Base-by-base conservation (phyloP, 1,140 invertebrate genomes). In the Ladona fulva region DNA sequence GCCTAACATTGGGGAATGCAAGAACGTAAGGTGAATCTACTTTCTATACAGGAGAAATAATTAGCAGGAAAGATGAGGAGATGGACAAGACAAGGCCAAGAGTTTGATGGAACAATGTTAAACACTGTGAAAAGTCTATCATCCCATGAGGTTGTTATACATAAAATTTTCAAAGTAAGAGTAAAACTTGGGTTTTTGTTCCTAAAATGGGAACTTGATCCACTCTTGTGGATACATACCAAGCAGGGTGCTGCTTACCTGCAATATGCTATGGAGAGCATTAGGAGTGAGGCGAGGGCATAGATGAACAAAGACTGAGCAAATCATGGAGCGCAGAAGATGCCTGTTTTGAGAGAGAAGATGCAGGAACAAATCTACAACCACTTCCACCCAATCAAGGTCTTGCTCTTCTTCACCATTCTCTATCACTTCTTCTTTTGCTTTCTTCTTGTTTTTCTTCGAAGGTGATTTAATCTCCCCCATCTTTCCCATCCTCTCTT, bases 331-430 rank as follows among this genome's bases (percentile, higher is more conserved):
- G 16, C 92, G 84, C 11, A 93, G 84, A 25, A 92, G 86, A 83
- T 90, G 89, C 37, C 89, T 90, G 80, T 91, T 91, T 78, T 89
- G 87, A 0, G 92, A 93, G 12, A 93, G 84, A 42, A 93, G 86
- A 42, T 91, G 93, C 24, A 94, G 82, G 44, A 95, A 85, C 24
- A 95, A 85, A 87, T 95, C 93, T 16, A 92, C 87, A 74, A 94
- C 87, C 0, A 95, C 93, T 86, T 94, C 92, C 77, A 92, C 88
- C 93, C 93, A 95, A 80, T 90, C 85, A 19, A 90, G 91, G 83
- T 93, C 91, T 37, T 85, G n/a, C 66, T 88, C 85, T 44, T 85
- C 82, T 24, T 83, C 79, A 19, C 80, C 79, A 52, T 81, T 81
- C 0, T 79, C 52, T 6, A 66, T 16, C 75, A 77, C 78, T 79